phyloP scores from a whole-genome alignment of 2,797 vertebrate genomes.

The Lemur catta region DNA sequence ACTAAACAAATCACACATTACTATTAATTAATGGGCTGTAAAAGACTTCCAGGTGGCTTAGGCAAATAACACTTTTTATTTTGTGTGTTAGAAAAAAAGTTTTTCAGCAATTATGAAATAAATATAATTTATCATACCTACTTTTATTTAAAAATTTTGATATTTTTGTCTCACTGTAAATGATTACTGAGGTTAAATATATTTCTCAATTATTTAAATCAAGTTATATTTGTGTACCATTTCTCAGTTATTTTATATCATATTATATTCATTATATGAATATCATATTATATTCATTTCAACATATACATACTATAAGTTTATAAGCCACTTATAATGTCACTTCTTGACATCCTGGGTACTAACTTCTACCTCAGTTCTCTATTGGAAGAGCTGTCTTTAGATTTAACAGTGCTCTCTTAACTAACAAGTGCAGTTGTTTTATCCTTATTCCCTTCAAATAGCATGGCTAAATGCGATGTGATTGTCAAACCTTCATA shows the following conservation, averaged over 20 bases:
- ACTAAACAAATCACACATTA: conserved; percentile 65
- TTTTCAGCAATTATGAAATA: conserved; percentile 45
- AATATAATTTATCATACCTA: conserved; percentile 29
- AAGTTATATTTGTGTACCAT: neutral
- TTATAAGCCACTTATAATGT: neutral
- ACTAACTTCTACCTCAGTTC: neutral
- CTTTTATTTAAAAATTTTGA: neutral
- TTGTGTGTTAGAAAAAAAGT: conserved; percentile 23
- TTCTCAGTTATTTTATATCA: neutral
- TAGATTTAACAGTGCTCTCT: neutral
- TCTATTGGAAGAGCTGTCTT: neutral
- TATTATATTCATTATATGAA: neutral
- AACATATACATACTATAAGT: neutral
- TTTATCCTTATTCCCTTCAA: neutral
- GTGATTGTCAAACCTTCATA: neutral
- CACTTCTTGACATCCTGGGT: neutral
- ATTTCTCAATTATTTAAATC: neutral
- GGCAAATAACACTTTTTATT: conserved; percentile 51
- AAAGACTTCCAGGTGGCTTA: conserved; percentile 63
- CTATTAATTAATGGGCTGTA: conserved; percentile 68
- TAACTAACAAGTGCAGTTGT: neutral
- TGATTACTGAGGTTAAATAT: neutral
- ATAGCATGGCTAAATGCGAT: neutral
- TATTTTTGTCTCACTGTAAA: neutral
- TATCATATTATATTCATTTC: neutral